phyloP scores from a whole-genome alignment of 92 coral and sea anemone genomes.

The Umimayanthus kanabou region DNA sequence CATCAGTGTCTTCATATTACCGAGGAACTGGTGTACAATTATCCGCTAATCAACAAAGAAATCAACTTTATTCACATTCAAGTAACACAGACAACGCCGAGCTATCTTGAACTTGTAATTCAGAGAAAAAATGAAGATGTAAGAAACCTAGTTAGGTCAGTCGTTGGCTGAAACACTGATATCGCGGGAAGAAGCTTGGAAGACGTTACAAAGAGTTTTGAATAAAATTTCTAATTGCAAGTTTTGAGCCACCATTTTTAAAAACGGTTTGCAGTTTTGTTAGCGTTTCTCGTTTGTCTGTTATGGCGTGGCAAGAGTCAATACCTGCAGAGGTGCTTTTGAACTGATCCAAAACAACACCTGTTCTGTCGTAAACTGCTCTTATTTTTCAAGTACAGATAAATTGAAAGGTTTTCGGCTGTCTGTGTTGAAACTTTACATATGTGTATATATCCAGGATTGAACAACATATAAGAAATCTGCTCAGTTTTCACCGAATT shows the following conservation, averaged over 20 bases:
- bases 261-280: background rate
- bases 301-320: background rate
- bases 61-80: background rate
- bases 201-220: background rate
- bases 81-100: background rate
- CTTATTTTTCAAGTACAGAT: background rate
- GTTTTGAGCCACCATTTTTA: background rate
- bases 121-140: background rate
- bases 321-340: constrained; percentile 5
- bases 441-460: background rate
- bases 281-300: background rate
- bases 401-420: background rate
- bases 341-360: constrained; percentile 12
- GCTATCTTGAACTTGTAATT: background rate
- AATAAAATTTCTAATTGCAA: background rate
- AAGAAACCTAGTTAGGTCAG: no score
- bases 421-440: background rate
- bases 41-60: background rate
- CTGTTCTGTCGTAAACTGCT: background rate
- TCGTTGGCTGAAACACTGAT: background rate
- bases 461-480: background rate
- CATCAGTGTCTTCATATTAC: background rate
- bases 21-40: background rate
- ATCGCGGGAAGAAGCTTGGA: background rate
- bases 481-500: no score